Percentiles rank a stretch among this genome's conserved stretches.
phyloP scores from a whole-genome alignment of 2,113 vertebrate species.

The Alligator sinensis region DNA sequence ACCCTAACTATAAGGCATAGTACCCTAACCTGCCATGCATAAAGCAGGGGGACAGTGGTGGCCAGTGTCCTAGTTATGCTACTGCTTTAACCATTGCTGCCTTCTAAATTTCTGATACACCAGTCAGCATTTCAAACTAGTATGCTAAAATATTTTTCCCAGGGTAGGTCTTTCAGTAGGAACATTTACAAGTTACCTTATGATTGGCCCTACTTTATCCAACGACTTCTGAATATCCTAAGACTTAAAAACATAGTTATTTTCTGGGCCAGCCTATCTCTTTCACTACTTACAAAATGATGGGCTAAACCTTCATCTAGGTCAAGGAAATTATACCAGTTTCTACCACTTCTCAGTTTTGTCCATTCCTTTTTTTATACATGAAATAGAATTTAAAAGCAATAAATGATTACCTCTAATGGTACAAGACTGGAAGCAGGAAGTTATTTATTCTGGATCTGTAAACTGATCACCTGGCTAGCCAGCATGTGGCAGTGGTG shows the following conservation, averaged over 20 bases:
- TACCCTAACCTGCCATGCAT: too few species aligned
- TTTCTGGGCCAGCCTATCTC: not conserved
- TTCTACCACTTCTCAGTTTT: not conserved
- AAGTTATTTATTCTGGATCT: conserved; percentile 10
- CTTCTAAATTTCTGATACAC: conserved; percentile 10
- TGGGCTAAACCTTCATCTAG: not conserved
- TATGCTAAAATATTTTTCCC: not conserved
- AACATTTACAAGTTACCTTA: not conserved
- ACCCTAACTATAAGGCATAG: too few species aligned
- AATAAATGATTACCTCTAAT: not conserved
- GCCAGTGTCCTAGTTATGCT: too few species aligned
- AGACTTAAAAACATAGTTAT: not conserved
- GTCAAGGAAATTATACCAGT: not conserved
- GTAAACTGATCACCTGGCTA: not conserved
- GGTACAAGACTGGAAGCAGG: not conserved
- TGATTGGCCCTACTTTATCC: too few species aligned
- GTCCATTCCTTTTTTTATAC: not conserved
- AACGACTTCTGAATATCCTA: not conserved
- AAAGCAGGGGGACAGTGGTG: too few species aligned
- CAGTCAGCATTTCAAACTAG: not conserved
- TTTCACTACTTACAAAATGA: not conserved
- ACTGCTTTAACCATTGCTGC: not conserved
- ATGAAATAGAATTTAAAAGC: not conserved
- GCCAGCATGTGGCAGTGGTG: not conserved
- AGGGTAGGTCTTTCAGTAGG: not conserved